Evolutionary conservation across 2,797 vertebrate species (phyloP).

Genomic region (Limosa lapponica): DNA sequence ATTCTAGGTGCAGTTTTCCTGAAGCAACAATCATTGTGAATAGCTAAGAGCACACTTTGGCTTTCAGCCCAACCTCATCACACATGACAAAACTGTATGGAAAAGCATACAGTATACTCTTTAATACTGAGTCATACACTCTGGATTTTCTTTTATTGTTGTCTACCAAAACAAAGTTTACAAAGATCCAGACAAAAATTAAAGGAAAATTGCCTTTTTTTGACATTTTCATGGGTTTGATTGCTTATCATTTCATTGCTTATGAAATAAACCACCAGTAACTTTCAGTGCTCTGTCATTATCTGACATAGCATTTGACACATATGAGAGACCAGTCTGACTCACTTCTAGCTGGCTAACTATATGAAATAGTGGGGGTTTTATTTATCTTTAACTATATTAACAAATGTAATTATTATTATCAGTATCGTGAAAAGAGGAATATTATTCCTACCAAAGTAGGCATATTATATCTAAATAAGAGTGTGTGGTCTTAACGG

Average conservation of each 20-base stretch:
- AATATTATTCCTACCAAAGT: neutral
- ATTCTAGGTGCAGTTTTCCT: neutral
- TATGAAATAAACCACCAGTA: neutral
- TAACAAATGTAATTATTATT: neutral
- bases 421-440: fast-evolving
- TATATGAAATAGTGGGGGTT: neutral
- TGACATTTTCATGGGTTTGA: neutral
- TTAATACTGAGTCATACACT: neutral
- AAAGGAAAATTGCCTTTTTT: neutral
- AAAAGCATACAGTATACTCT: neutral
- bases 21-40: neutral
- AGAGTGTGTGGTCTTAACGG: neutral
- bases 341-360: neutral
- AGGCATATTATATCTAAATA: neutral
- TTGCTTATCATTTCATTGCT: neutral
- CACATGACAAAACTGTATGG: neutral
- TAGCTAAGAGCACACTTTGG: neutral
- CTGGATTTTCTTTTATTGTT: neutral
- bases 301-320: neutral
- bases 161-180: neutral
- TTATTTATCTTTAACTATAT: neutral
- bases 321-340: neutral
- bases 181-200: neutral
- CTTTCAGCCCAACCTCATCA: neutral
- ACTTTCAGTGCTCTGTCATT: neutral